These are phyloP conservation scores for Clunio marinus DNA, from an alignment of 2,888 invertebrate species.

Conservation along the genomic window DNA sequence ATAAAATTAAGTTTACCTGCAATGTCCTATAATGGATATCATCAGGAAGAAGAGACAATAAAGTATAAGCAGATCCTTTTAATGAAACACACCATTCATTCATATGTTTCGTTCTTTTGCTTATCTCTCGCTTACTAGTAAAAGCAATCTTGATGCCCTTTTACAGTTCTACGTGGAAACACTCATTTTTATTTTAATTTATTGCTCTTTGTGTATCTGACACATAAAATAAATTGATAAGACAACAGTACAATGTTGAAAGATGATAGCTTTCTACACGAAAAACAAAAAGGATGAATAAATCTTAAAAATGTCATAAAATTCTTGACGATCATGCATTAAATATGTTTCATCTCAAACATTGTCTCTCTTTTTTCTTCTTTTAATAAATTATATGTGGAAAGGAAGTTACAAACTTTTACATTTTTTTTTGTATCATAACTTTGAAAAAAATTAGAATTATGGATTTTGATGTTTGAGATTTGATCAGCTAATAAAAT, in stretches of 20 bases:
- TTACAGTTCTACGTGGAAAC: neutral
- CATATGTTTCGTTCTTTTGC: neutral
- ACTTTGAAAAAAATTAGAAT: neutral
- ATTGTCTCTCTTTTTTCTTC: slow-evolving; percentile 2
- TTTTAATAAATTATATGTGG: neutral
- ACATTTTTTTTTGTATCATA: slow-evolving; percentile 13
- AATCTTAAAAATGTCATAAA: slow-evolving; percentile 36
- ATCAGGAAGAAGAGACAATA: neutral
- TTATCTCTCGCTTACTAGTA: neutral
- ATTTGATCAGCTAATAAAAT: too few species aligned
- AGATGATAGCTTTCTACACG: neutral
- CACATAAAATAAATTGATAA: slow-evolving; percentile 37
- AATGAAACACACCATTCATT: slow-evolving; percentile 1
- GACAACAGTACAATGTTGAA: neutral
- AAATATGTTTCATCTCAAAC: neutral
- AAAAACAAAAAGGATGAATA: slow-evolving; percentile 29
- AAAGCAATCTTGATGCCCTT: neutral
- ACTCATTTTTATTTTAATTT: slow-evolving; percentile 35
- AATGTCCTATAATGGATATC: slow-evolving; percentile 16
- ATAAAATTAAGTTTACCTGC: slow-evolving; percentile 12
- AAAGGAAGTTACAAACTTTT: neutral
- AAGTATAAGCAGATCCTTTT: slow-evolving; percentile 4
- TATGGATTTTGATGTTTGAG: too few species aligned
- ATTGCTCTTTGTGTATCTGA: slow-evolving; percentile 30
- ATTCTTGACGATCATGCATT: slow-evolving; percentile 24